phyloP scores from a whole-genome alignment of 2,888 invertebrate species.

The Eupithecia insigniata region DNA sequence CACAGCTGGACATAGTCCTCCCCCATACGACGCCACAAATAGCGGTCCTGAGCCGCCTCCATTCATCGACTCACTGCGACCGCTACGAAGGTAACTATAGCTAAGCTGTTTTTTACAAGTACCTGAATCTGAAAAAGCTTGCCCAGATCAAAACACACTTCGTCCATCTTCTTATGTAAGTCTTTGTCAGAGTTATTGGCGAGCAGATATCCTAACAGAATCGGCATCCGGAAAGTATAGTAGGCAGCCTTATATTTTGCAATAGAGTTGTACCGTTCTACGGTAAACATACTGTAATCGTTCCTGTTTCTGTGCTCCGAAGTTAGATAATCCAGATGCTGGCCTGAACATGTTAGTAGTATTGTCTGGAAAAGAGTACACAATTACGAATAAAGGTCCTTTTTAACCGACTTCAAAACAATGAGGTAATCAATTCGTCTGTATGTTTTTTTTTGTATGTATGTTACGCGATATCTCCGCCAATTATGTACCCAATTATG shows the following conservation, averaged over 20 bases:
- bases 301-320: constrained; percentile 63
- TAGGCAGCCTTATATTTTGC: constrained; percentile 95
- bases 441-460: too few species aligned
- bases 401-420: too few species aligned
- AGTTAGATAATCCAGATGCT: constrained; percentile 90
- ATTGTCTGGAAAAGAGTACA: not conserved
- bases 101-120: too few species aligned
- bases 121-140: constrained; percentile 96
- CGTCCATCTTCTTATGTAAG: constrained; percentile 88
- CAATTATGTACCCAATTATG: too few species aligned
- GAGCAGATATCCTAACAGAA: constrained; percentile 92
- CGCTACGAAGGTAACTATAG: too few species aligned
- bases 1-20: too few species aligned
- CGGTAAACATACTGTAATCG: constrained; percentile 85
- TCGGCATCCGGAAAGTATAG: constrained; percentile 95
- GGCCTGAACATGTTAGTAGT: constrained; percentile 84
- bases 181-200: constrained; percentile 87
- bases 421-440: too few species aligned
- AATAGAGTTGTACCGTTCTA: constrained; percentile 92
- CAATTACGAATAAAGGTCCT: not conserved
- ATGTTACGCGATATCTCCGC: too few species aligned
- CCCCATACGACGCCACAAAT: too few species aligned
- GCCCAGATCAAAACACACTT: constrained; percentile 93
- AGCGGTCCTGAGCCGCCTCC: too few species aligned
- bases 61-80: too few species aligned